Evolutionary conservation across 2,888 invertebrate species (phyloP).

Genomic region (Drosophila meridionalis): DNA sequence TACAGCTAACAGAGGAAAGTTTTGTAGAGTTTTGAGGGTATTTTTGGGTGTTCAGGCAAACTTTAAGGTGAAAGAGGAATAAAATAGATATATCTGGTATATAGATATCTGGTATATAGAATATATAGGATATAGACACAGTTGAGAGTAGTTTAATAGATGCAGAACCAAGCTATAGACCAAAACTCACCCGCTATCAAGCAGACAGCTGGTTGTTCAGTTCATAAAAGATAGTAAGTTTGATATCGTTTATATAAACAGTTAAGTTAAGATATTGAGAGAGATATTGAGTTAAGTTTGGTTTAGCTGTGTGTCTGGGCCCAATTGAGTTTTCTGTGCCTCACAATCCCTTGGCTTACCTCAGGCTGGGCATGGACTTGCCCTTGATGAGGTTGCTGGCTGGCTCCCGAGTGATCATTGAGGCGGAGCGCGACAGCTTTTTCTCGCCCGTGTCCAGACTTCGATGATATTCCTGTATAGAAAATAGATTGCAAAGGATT

Average conservation of each 20-base stretch:
- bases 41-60: conserved; percentile 27
- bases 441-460: conserved; percentile 93
- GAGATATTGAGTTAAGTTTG: conserved; percentile 23
- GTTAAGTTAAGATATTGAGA: conserved; percentile 21
- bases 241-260: conserved; percentile 41
- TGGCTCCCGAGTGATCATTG: conserved; percentile 88
- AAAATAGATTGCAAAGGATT: background rate
- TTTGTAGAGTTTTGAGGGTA: too few relatives aligned
- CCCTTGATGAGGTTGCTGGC: conserved; percentile 94
- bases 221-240: conserved; percentile 61
- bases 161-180: conserved; percentile 29
- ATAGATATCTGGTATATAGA: background rate
- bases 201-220: conserved; percentile 85
- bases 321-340: conserved; percentile 33
- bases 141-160: conserved; percentile 18
- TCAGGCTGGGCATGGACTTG: conserved; percentile 98
- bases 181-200: conserved; percentile 86
- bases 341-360: conserved; percentile 86
- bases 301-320: conserved; percentile 30
- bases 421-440: conserved; percentile 90
- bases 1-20: background rate
- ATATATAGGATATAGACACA: conserved; percentile 35
- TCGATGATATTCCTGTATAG: conserved; percentile 90
- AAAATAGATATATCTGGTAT: background rate
- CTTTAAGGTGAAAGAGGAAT: conserved; percentile 19